Percentiles rank a stretch among this genome's conserved stretches.
Conservation (phyloP, 2,113 vertebrate species). For the Siniperca knerii region DNA sequence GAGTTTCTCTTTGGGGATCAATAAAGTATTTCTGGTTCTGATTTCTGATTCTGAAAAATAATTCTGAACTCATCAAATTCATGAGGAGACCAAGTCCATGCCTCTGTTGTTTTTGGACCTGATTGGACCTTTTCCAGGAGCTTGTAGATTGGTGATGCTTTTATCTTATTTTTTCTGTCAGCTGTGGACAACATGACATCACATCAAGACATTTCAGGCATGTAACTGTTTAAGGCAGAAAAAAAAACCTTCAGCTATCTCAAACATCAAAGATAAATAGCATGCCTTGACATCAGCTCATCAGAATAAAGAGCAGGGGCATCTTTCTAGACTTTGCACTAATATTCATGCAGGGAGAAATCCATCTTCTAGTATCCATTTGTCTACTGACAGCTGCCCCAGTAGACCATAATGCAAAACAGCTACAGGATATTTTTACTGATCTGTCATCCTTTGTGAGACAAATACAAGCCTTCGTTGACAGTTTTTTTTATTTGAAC, state of each 20-base stretch:
- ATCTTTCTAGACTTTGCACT: slow-evolving; percentile 25
- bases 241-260: neutral
- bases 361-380: slow-evolving; percentile 17
- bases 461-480: slow-evolving; percentile 24
- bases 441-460: slow-evolving; percentile 35
- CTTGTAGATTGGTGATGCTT: neutral
- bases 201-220: slow-evolving; percentile 2
- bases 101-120: neutral
- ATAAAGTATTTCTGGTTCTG: no score
- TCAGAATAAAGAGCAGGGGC: slow-evolving; percentile 35
- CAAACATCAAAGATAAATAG: slow-evolving; percentile 36
- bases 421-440: slow-evolving; percentile 31
- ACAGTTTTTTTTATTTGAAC: slow-evolving; percentile 42
- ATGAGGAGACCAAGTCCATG: neutral
- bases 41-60: no score
- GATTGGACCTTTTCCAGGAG: neutral
- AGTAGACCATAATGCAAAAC: slow-evolving; percentile 23
- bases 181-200: neutral
- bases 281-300: slow-evolving; percentile 36
- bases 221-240: slow-evolving; percentile 9
- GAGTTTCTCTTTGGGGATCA: no score
- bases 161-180: neutral
- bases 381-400: slow-evolving; percentile 32
- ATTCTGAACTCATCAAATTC: neutral
- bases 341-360: slow-evolving; percentile 29